Base-by-base conservation (phyloP, 2,797 vertebrate species). In the Cynodonichthys magdalenae region DNA sequence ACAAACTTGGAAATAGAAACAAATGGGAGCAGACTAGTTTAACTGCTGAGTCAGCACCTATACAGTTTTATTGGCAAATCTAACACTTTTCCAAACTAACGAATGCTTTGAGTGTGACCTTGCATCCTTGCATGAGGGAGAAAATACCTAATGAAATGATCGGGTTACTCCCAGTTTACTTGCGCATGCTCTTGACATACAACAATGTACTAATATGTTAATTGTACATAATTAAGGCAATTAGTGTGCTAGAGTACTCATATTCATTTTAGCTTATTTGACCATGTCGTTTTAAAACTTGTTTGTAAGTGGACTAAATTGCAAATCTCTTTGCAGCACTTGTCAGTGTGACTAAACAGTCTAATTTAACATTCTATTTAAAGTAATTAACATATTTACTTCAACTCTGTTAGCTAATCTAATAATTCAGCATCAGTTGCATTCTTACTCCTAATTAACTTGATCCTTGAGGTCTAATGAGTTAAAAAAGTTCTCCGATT, bases 111-210 rank as follows among this genome's bases (percentile, higher is more conserved):
- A 9, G n/a, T 19, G 45, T 18, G 12, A 1, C 9, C 19, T 11
- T 47, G 10, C 20, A 10, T 47, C 15, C 20, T 7, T 19, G n/a
- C 19, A 17, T 46, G 10, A 11, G 1, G 10, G 36, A 11, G 18
- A 12, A 1, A 47, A 3, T 20, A 19, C 10, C 11, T 10, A 18
- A 19, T 20, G 11, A 47, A 18, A 46, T 11, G 7, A 46, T 46
- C 45, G 19, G 45, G 45, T 18, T 47, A 12, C 27, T 45, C 12
- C 34, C 11, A 62, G 49, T 56, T 20, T 18, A 15, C 28, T 51
- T 19, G 58, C 46, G 15, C 28, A 60, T 9, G 47, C 34, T 41
- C 50, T 59, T 47, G 29, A 67, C 42, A 59, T 59, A 18, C 8
- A 42, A 54, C 15, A 42, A 20, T 36, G 34, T 41, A 15, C 15